Conservation (phyloP, 2,888 invertebrate species). For the Aplocera efformata region DNA sequence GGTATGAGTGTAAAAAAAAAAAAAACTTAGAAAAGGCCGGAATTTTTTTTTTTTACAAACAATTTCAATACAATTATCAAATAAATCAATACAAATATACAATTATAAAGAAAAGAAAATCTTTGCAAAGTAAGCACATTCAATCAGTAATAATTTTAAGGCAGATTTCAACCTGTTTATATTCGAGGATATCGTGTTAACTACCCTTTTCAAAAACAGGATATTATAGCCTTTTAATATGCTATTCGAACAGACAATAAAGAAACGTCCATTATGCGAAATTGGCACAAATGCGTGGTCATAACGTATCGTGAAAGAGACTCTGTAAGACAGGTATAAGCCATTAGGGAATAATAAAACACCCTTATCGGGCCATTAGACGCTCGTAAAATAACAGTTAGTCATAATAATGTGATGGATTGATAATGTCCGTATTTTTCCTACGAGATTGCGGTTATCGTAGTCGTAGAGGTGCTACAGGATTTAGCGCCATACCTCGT, state of each 20-base stretch:
- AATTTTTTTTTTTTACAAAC: too few relatives aligned
- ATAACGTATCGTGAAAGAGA: conserved; percentile 66
- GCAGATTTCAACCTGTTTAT: too few relatives aligned
- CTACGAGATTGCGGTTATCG: conserved; percentile 35
- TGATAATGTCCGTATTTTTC: conserved; percentile 74
- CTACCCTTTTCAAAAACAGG: conserved; percentile 19
- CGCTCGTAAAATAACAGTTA: conserved; percentile 79
- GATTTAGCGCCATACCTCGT: background rate
- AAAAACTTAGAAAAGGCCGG: too few relatives aligned
- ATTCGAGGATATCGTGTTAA: background rate
- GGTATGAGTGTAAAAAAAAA: too few relatives aligned
- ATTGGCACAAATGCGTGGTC: conserved; percentile 66
- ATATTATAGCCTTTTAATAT: conserved; percentile 44
- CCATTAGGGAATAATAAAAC: conserved; percentile 79
- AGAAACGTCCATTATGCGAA: conserved; percentile 72
- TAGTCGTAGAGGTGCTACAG: conserved; percentile 28
- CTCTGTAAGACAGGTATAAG: conserved; percentile 75
- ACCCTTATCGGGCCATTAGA: conserved; percentile 77
- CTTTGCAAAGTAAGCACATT: too few relatives aligned
- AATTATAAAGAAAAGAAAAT: too few relatives aligned
- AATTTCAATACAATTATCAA: too few relatives aligned
- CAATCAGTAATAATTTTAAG: too few relatives aligned
- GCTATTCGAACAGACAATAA: conserved; percentile 57
- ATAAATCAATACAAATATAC: too few relatives aligned
- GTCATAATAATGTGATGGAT: conserved; percentile 75